phyloP scores from a whole-genome alignment of 2,888 invertebrate genomes.

The Thymelicus sylvestris region DNA sequence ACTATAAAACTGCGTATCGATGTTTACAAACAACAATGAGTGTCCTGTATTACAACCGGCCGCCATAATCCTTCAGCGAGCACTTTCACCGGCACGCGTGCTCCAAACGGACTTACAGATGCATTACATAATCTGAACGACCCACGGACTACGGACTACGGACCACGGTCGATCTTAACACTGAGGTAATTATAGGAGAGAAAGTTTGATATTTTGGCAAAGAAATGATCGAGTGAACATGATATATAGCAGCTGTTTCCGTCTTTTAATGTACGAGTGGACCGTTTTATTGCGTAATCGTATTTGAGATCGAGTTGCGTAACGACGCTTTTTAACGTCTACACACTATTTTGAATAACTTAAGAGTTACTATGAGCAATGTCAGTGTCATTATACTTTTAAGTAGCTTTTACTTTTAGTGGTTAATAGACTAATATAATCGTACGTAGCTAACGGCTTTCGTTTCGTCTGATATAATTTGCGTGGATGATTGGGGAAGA shows the following conservation, averaged over 20 bases:
- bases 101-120: conserved; percentile 58
- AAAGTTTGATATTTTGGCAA: conserved; percentile 77
- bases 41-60: conserved; percentile 14
- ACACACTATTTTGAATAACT: conserved; percentile 14
- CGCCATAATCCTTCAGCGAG: conserved; percentile 51
- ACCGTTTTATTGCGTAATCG: conserved; percentile 46
- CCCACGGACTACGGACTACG: conserved; percentile 27
- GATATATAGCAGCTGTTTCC: conserved; percentile 58
- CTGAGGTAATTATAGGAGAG: conserved; percentile 69
- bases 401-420: conserved; percentile 30
- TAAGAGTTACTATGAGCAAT: conserved; percentile 11
- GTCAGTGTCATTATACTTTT: conserved; percentile 30
- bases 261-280: conserved; percentile 57
- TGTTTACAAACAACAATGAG: conserved; percentile 32
- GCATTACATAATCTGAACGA: conserved; percentile 54
- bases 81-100: conserved; percentile 61
- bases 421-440: background rate
- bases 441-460: conserved; percentile 13
- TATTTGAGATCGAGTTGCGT: conserved; percentile 24
- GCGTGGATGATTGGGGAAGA: conserved; percentile 11
- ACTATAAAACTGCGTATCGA: background rate
- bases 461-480: conserved; percentile 13
- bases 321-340: conserved; percentile 30
- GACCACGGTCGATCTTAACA: conserved; percentile 47
- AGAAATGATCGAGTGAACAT: conserved; percentile 69